Evolutionary conservation across 2,797 vertebrate species (phyloP), one percentile per base, ranked within the genome.

Genomic region (Phataginus tricuspis): DNA sequence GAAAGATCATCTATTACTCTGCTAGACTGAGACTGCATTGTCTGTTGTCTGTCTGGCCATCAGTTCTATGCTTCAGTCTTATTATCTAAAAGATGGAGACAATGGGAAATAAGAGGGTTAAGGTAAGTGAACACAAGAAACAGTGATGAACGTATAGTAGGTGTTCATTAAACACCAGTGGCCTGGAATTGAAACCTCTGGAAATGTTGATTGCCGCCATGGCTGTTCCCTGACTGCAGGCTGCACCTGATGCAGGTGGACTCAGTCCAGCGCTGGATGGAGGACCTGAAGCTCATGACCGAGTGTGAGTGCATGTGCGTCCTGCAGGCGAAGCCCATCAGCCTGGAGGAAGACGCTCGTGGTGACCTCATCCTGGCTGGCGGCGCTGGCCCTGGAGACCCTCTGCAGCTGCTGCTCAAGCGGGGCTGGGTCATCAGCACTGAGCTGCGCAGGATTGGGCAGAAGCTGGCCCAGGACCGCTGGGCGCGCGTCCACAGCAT

Each of bases 271-370:
- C 99, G 99, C 23, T 99, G 99, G 99, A 99, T 99, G 99, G 99
- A 99, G 82, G 99, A 99, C 96, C 97, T 99, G 88, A 99, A 99
- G 92, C 98, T 99, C 98, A 99, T 99, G 99, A 99, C 99, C 0
- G 99, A 99, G 97, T 99, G 99, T n/a, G 99, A 99, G 97, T 99
- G 99, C 39, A 99, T 99, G 99, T 99, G 99, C 12, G 98, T 99
- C 86, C 99, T 99, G 37, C 99, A 99, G 98, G 99, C 99, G 6
- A 99, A 99, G 94, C 99, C 99, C 95, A 99, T 99, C 84, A 99
- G 99, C 9, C 97, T 98, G 64, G 99, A 99, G 86, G 99, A 99
- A 49, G 99, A 99, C 2, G 96, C 98, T 11, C 99, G 99, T 84
- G 98, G 98, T 0, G 99, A 99, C 96, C 98, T 99, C 83, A 98